These are phyloP conservation scores for Parazoanthus swiftii DNA, from an alignment of 92 coral and sea anemone species.

Conservation along the genomic window DNA sequence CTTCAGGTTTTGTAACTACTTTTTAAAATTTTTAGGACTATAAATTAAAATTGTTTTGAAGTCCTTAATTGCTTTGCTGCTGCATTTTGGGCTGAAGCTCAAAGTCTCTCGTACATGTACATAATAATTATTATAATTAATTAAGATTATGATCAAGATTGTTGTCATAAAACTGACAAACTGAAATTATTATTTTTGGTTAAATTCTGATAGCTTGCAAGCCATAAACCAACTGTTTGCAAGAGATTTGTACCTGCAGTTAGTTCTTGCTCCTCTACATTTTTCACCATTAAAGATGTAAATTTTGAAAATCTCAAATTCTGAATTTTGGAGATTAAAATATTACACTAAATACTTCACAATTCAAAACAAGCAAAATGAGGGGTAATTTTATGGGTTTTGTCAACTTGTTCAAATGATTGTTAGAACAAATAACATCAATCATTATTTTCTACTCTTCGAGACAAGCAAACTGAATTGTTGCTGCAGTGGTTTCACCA, in stretches of 20 bases:
- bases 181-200: background rate
- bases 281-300: background rate
- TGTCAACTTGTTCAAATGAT: background rate
- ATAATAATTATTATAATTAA: no score
- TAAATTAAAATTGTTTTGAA: no score
- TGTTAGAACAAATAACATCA: no score
- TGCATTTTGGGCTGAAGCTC: background rate
- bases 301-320: no score
- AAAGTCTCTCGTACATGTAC: background rate
- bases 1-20: background rate
- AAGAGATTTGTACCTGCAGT: background rate
- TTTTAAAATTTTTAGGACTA: background rate
- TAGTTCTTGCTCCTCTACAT: background rate
- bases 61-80: background rate
- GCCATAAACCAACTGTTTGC: background rate
- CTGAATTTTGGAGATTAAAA: no score
- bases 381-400: no score
- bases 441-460: no score
- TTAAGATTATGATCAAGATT: background rate
- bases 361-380: no score
- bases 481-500: background rate
- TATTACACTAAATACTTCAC: no score
- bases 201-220: background rate
- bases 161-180: background rate
- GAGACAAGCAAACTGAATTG: background rate